Conservation (phyloP, 2,113 vertebrate species). For the Aegotheles bennettii region DNA sequence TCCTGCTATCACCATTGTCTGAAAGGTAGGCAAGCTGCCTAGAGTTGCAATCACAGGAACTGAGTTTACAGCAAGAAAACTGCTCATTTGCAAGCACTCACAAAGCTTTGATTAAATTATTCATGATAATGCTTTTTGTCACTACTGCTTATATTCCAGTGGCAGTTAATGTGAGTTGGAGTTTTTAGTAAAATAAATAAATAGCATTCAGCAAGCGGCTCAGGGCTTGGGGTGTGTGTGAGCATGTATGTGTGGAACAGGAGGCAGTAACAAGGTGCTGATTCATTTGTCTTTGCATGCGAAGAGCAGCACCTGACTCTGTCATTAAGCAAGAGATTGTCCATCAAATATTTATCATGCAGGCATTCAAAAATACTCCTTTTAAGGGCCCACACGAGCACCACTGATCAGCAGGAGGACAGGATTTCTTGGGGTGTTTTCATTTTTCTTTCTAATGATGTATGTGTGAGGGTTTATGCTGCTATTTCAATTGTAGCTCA, state of each 20-base stretch:
- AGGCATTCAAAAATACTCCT: slow-evolving; percentile 26
- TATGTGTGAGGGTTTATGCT: background rate
- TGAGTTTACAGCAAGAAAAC: background rate
- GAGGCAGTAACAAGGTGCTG: slow-evolving; percentile 18
- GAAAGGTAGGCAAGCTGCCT: background rate
- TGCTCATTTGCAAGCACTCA: background rate
- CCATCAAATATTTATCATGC: slow-evolving; percentile 72
- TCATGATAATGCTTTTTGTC: background rate
- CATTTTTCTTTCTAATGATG: background rate
- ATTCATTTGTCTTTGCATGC: slow-evolving; percentile 22
- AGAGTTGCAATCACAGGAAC: background rate
- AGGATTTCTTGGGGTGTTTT: background rate
- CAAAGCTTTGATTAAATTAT: slow-evolving; percentile 8
- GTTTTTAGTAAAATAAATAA: background rate
- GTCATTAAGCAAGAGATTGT: slow-evolving; percentile 54
- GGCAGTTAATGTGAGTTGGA: background rate
- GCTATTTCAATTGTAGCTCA: background rate
- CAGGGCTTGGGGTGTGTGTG: background rate
- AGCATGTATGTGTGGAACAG: background rate
- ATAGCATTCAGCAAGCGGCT: background rate
- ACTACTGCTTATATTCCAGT: background rate
- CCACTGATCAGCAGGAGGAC: background rate
- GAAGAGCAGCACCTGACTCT: background rate
- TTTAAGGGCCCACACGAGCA: background rate
- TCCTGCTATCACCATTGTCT: background rate